Base-by-base conservation (phyloP, 2,888 invertebrate genomes). In the Drosophila recens region DNA sequence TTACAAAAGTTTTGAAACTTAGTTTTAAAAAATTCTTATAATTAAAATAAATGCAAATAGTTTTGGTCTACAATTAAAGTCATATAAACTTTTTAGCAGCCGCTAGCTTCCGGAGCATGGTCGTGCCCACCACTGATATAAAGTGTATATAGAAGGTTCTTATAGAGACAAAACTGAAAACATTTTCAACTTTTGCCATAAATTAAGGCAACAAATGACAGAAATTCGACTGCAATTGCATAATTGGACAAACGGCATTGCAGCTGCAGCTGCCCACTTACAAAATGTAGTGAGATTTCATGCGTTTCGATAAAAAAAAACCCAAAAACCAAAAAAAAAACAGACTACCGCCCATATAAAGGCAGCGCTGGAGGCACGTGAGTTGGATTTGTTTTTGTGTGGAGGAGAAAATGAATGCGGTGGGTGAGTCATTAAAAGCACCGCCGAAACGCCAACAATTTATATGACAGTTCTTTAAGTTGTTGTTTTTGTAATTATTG, bases 381-480 rank as follows among this genome's bases (percentile, higher is more conserved):
- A 83, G 80, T 36, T 53, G 63, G 27, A 45, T 40, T 67, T 23
- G 23, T 6, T 30, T 30, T 8, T 30, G 6, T 30, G 66, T 27
- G 51, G 23, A 23, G 53, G 49, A 20, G 48, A 10, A 34, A 46
- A 23, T 17, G 46, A 10, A 20, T 27, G 36, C 49, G 38, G 17
- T 34, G 30, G 65, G 77, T 85, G 85, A 86, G 83, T 86, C 85
- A 86, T 89, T 83, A 86, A 86, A 86, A 82, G 84, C 65, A 67
- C 74, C 86, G 89, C 59, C 79, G 66, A 49, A 76, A 64, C 71
- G 43, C 65, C 53, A 67, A 38, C 71, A 77, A 88, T 89, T 85
- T 82, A 85, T 89, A 59, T 88, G 84, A 85, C 89, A 87, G 85
- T 76, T 52, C 36, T 56, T n/a, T 23, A 4, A 23, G 3, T 45